Percentiles rank a stretch among this genome's conserved stretches.
Conservation (phyloP, 1,140 invertebrate genomes). For the Mercenaria mercenaria region DNA sequence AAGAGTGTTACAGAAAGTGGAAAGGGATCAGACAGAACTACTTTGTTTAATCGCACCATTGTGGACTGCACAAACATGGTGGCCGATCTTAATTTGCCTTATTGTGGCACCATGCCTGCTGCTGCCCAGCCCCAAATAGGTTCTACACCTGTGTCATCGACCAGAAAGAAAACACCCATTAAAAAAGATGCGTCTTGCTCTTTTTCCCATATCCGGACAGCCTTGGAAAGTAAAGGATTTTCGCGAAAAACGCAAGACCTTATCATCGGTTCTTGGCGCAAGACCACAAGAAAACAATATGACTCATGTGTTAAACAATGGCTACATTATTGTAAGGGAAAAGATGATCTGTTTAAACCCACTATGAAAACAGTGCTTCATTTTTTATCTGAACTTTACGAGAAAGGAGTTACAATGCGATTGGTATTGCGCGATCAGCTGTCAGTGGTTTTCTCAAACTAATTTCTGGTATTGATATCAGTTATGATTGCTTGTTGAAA, state of each 20-base stretch:
- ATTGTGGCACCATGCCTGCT: conserved; percentile 1
- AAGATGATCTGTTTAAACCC: background rate
- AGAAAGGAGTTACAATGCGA: background rate
- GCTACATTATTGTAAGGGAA: background rate
- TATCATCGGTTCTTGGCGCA: background rate
- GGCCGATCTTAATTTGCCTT: background rate
- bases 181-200: background rate
- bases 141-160: background rate
- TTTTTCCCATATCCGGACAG: conserved; percentile 32
- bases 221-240: conserved; percentile 14
- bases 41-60: conserved; percentile 13
- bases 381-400: background rate
- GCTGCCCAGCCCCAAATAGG: background rate
- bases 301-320: background rate
- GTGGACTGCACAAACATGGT: background rate
- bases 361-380: background rate
- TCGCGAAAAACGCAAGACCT: background rate
- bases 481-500: background rate
- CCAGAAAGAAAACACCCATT: background rate
- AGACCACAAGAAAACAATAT: background rate
- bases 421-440: background rate
- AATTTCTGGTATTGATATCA: background rate
- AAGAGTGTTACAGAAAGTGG: conserved; percentile 21
- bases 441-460: background rate
- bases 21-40: background rate